Evolutionary conservation across 37 sponge, comb jelly and placozoan species (phyloP).

Genomic region (Agelas oroides): DNA sequence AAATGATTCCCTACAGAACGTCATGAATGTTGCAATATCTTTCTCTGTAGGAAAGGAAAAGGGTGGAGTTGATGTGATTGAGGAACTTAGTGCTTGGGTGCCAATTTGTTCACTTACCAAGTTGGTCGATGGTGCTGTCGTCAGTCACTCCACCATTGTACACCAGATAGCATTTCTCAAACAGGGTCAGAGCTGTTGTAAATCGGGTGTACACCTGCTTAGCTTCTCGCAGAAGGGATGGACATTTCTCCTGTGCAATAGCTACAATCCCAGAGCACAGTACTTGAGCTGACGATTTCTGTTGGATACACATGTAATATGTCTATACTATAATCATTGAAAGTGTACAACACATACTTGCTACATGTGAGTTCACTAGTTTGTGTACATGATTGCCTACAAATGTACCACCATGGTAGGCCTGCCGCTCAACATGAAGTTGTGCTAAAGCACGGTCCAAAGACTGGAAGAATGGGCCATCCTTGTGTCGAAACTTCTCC

Average conservation of each 20-base stretch:
- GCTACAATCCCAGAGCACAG: constrained; percentile 3
- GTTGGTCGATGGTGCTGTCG: neutral
- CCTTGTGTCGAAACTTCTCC: constrained; percentile 4
- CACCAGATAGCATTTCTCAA: constrained; percentile 8
- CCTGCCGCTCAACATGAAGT: constrained; percentile 35
- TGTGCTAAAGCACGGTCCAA: neutral
- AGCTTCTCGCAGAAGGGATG: neutral
- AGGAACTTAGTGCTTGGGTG: too few relatives aligned
- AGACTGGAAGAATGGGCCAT: constrained; percentile 14
- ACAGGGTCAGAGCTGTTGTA: neutral
- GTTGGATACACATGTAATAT: neutral
- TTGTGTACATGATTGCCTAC: constrained; percentile 60
- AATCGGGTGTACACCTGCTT: neutral
- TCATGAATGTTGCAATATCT: constrained; percentile 21
- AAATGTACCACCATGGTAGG: constrained; percentile 50
- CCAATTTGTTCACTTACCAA: too few relatives aligned
- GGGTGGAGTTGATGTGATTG: neutral
- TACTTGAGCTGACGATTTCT: too few relatives aligned
- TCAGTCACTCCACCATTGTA: neutral
- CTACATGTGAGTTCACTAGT: constrained; percentile 41
- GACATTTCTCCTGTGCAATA: neutral
- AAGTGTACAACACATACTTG: neutral
- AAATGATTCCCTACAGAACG: constrained; percentile 1
- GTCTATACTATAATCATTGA: neutral
- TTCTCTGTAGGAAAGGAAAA: constrained; percentile 30